Conservation (phyloP, 2,797 vertebrate species). For the Threskiornis aethiopicus region DNA sequence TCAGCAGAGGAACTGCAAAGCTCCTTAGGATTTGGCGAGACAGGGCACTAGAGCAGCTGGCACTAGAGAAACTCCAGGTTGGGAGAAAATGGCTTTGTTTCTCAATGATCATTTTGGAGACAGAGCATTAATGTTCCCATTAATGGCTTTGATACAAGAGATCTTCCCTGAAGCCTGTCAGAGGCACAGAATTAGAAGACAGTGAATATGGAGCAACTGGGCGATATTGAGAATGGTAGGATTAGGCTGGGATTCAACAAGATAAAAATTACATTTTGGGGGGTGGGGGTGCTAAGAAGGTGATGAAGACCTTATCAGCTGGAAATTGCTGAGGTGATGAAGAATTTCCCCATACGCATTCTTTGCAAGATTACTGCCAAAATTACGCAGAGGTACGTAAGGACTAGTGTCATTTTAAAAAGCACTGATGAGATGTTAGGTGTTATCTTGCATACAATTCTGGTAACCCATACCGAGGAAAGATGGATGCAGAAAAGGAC, state of each 20-base stretch:
- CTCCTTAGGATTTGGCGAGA: not conserved
- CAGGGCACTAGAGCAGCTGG: not conserved
- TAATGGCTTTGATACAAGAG: not conserved
- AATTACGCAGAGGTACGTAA: not conserved
- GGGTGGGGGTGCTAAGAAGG: not conserved
- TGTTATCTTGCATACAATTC: not conserved
- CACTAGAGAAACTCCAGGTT: not conserved
- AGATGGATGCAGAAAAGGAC: not conserved
- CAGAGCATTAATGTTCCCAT: not conserved
- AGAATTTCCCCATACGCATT: not conserved
- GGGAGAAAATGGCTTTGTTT: not conserved
- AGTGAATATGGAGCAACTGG: not conserved
- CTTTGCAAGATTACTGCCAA: not conserved
- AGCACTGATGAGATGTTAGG: not conserved
- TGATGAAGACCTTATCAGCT: not conserved
- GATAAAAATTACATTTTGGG: not conserved
- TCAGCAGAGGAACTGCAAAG: not conserved
- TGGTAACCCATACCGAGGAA: not conserved
- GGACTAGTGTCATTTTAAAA: not conserved
- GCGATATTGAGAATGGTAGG: not conserved
- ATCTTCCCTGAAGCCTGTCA: not conserved
- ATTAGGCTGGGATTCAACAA: not conserved
- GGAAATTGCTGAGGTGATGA: not conserved
- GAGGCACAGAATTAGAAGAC: not conserved
- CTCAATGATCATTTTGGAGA: not conserved